Percentiles rank a stretch among this genome's conserved stretches.
These are phyloP conservation scores for Rhagoletis zephyria DNA, from an alignment of 1,140 invertebrate species.

Conservation along the genomic window DNA sequence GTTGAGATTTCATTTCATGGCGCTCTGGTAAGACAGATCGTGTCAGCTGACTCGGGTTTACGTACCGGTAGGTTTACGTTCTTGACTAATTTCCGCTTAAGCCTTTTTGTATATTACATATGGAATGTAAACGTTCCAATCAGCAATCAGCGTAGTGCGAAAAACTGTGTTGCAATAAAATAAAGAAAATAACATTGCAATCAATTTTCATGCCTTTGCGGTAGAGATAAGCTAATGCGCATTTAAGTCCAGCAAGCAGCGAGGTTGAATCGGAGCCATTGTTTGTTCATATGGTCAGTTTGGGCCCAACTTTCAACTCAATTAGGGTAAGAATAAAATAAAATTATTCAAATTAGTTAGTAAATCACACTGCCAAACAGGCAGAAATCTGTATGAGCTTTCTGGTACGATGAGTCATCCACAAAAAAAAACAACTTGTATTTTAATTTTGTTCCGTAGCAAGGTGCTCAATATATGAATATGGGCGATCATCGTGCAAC, in stretches of 20 bases:
- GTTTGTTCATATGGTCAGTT: conserved; percentile 23
- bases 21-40: no score
- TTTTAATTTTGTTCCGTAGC: background rate
- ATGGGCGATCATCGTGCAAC: conserved; percentile 28
- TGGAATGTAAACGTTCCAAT: background rate
- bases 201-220: background rate
- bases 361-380: background rate
- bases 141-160: background rate
- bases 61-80: no score
- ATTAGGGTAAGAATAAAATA: conserved; percentile 2
- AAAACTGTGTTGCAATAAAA: background rate
- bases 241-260: background rate
- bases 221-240: conserved; percentile 30
- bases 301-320: conserved; percentile 17
- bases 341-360: background rate
- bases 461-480: conserved; percentile 41
- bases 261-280: background rate
- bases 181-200: background rate
- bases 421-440: background rate
- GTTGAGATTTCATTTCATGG: no score
- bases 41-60: no score
- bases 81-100: no score
- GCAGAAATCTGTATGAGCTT: no score
- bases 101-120: background rate
- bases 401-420: background rate